Evolutionary conservation across 2,113 vertebrate species (phyloP).

Genomic region (Ciconia maguari): DNA sequence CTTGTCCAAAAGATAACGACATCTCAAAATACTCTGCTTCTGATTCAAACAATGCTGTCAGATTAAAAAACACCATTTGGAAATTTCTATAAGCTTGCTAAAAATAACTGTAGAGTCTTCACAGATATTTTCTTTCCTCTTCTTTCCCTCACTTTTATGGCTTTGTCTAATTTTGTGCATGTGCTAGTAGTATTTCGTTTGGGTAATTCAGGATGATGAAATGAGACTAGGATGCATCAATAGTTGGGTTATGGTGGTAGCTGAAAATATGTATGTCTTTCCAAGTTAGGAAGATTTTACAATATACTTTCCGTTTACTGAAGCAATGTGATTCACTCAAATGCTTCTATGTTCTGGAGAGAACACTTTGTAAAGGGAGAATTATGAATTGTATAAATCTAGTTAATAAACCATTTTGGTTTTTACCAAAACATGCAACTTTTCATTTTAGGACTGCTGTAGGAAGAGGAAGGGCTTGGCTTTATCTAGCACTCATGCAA

Average conservation of each 20-base stretch:
- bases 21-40: not conserved
- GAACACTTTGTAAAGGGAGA: not conserved
- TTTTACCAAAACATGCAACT: not conserved
- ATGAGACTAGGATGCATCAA: not conserved
- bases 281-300: not conserved
- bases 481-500: constrained; percentile 97
- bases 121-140: not conserved
- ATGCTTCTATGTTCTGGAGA: not conserved
- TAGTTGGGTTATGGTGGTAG: not conserved
- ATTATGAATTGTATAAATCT: not conserved
- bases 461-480: constrained; percentile 93
- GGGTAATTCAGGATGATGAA: not conserved
- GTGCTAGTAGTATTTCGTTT: not conserved
- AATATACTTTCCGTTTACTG: not conserved
- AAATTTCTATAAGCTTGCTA: not conserved
- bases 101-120: not conserved
- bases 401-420: not conserved
- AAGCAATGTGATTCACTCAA: not conserved
- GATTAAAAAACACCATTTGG: not conserved
- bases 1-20: not conserved
- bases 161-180: not conserved
- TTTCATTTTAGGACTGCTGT: constrained; percentile 84
- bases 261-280: not conserved
- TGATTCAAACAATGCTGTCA: not conserved
- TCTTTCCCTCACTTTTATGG: not conserved